Evolutionary conservation across 2,888 invertebrate genomes (phyloP).

Genomic region (Polydrusus cervinus): DNA sequence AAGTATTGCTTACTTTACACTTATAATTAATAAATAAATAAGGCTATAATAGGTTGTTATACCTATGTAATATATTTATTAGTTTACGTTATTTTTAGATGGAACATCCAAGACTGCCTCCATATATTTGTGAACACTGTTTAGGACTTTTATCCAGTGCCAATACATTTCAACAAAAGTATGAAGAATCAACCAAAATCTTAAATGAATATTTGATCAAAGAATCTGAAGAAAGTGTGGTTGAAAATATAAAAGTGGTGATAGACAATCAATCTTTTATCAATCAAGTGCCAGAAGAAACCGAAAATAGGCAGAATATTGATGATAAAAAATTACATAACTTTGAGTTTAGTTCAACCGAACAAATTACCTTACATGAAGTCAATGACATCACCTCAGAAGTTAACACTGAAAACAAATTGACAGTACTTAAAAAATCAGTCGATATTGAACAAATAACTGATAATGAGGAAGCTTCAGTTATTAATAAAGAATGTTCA

Average conservation of each 20-base stretch:
- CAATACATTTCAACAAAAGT: constrained; percentile 21
- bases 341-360: neutral
- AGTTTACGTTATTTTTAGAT: constrained; percentile 8
- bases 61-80: too few species aligned
- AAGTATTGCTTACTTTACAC: neutral
- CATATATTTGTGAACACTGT: constrained; percentile 22
- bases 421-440: neutral
- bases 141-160: constrained; percentile 11
- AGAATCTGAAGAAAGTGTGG: neutral
- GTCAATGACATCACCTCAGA: too few species aligned
- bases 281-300: neutral
- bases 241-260: neutral
- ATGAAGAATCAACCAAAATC: neutral
- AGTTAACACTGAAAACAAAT: too few species aligned
- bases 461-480: neutral
- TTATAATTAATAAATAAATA: too few species aligned
- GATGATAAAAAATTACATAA: neutral
- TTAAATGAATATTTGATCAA: constrained; percentile 12
- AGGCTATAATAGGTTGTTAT: neutral
- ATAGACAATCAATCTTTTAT: neutral
- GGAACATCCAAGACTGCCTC: constrained; percentile 8
- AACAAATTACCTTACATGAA: neutral
- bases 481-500: neutral
- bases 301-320: neutral
- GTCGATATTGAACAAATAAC: neutral